Conservation (phyloP, 2,797 vertebrate genomes). For the Darevskia nairensis region DNA sequence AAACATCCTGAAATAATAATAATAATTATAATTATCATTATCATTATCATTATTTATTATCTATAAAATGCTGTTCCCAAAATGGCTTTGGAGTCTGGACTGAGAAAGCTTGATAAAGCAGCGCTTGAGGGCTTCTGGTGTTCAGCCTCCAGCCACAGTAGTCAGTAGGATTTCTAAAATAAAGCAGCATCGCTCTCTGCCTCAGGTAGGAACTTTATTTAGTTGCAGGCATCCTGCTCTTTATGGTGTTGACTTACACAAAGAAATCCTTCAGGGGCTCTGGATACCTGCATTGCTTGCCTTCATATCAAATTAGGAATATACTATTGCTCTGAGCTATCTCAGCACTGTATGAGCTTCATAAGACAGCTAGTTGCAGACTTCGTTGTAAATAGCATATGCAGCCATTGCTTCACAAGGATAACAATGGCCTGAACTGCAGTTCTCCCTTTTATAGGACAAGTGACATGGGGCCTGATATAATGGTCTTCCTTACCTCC, state of each 20-base stretch:
- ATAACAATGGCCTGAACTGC: too few species aligned
- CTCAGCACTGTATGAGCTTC: too few species aligned
- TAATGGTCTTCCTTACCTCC: too few species aligned
- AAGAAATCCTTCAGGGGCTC: neutral
- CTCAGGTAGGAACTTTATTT: neutral
- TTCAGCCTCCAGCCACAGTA: neutral
- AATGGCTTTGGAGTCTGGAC: neutral
- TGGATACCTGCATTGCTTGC: neutral
- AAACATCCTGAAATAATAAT: too few species aligned
- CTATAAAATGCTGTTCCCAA: neutral
- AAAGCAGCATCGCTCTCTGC: neutral
- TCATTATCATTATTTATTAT: too few species aligned
- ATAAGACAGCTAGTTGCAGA: too few species aligned
- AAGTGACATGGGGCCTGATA: too few species aligned
- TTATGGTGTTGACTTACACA: neutral
- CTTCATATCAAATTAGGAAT: neutral
- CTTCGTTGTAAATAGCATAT: too few species aligned
- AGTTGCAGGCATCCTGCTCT: neutral
- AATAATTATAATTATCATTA: too few species aligned
- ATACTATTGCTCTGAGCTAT: neutral
- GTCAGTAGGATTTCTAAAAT: neutral
- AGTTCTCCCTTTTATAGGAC: too few species aligned
- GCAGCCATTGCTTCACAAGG: neutral
- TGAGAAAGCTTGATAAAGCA: neutral
- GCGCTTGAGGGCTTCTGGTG: neutral